A percentile compares a stretch with the other conserved stretches of the same genome.
phyloP scores from a whole-genome alignment of 1,140 invertebrate species.

The Drosophila pruinosa region DNA sequence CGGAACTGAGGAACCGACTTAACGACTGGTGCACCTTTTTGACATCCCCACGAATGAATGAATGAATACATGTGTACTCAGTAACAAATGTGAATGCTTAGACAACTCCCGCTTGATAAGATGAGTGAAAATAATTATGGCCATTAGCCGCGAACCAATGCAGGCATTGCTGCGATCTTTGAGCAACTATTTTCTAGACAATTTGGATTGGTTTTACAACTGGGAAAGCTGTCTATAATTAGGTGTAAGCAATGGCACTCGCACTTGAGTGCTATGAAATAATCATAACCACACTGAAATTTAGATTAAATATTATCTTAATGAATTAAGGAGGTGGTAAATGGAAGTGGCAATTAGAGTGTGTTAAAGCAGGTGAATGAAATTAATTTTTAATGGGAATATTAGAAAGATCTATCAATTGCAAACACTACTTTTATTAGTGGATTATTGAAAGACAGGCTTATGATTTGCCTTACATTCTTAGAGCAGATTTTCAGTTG shows the following conservation, averaged over 20 bases:
- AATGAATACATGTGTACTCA: slow-evolving; percentile 5
- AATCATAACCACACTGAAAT: background rate
- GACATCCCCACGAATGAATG: slow-evolving; percentile 37
- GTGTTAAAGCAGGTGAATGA: too few species aligned
- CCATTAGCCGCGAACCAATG: slow-evolving; percentile 52
- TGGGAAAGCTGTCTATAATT: background rate
- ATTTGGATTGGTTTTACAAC: slow-evolving; percentile 2
- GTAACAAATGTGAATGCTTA: slow-evolving; percentile 62
- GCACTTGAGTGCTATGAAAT: background rate
- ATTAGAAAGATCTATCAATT: too few species aligned
- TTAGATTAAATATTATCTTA: background rate
- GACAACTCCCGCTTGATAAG: slow-evolving; percentile 66
- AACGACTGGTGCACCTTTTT: slow-evolving; percentile 38
- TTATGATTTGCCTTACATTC: too few species aligned
- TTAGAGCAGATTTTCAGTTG: too few species aligned
- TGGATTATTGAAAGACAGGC: too few species aligned
- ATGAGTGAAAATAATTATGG: slow-evolving; percentile 75
- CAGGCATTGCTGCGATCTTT: slow-evolving; percentile 17
- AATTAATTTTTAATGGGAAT: too few species aligned
- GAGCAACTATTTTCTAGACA: background rate
- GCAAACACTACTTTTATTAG: too few species aligned
- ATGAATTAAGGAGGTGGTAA: too few species aligned
- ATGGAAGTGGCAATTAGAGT: too few species aligned
- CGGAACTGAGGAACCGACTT: slow-evolving; percentile 37
- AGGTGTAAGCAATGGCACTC: background rate